Percentiles rank a stretch among this genome's conserved stretches.
These are phyloP conservation scores for Aphaenogaster floridana DNA, from an alignment of 1,140 invertebrate species.

Conservation along the genomic window DNA sequence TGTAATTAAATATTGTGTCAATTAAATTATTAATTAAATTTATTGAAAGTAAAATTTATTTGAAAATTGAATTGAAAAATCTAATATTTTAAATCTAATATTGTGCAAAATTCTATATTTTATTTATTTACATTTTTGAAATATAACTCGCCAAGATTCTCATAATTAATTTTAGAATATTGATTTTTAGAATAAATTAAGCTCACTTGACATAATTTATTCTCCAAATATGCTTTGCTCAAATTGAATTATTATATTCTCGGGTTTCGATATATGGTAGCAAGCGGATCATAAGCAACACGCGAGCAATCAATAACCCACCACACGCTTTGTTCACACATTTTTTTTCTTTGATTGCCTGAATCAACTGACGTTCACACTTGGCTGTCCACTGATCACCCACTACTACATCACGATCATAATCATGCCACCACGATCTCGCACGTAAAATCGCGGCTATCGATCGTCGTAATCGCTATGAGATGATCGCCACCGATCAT, in stretches of 20 bases:
- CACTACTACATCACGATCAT: conserved; percentile 53
- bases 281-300: conserved; percentile 22
- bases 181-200: background rate
- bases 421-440: conserved; percentile 57
- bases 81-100: background rate
- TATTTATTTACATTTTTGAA: background rate
- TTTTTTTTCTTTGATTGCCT: conserved; percentile 19
- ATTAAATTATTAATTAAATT: background rate
- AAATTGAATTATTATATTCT: conserved; percentile 10
- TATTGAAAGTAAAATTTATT: background rate
- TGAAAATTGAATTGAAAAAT: background rate
- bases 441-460: conserved; percentile 49
- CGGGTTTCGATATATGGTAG: background rate
- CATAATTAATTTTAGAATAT: background rate
- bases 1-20: background rate
- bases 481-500: conserved; percentile 16
- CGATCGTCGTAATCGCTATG: conserved; percentile 42
- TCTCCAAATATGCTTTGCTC: background rate
- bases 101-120: too few species aligned
- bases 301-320: conserved; percentile 32
- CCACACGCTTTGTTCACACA: conserved; percentile 44
- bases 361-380: conserved; percentile 57
- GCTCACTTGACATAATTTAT: background rate
- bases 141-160: background rate
- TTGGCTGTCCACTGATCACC: conserved; percentile 33